Evolutionary conservation across 1,140 invertebrate species (phyloP), one percentile per base, ranked within the genome.

Genomic region (Aplysia californica): DNA sequence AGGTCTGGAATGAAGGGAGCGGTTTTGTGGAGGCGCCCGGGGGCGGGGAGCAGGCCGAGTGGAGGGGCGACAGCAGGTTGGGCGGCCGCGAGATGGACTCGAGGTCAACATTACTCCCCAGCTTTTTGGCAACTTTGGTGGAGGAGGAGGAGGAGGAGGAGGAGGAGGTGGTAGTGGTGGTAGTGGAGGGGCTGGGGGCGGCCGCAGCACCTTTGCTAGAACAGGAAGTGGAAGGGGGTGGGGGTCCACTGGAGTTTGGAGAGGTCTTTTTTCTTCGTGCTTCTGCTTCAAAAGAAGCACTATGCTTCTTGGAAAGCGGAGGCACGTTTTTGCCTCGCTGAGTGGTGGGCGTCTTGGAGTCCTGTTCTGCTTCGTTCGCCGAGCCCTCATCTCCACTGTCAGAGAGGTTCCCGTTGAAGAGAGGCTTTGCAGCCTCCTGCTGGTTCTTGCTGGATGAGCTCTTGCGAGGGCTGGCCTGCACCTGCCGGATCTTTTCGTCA

Each of bases 11-110:
- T 33, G 69, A 44, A 38, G 69, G 69, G 20, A 72, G 55, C 5
- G 69, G 69, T 72, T 59, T 72, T 18, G 69, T 38, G 55, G 69
- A 72, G 59, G 33, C 4, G 23, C 23, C 31, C 35, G 69, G 55
- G 23, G 69, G 31, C 18, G 55, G 50, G 3, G 69, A 72, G 50
- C 44, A 59, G 3, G 29, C 29, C 36, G 15, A n/a, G 55, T 58
- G 50, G 2, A 72, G 20, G 1, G 50, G 69, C 4, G 69, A 72
- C 4, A 72, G 33, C 2, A 72, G 55, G 26, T 72, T 72, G 39
- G 69, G 69, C 6, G 69, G 50, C 3, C 35, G 26, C 2, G 31
- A 58, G 1, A 72, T 72, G 20, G 69, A 55, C 18, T 72, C 69
- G 29, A 72, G 23, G 35, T 72, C 23, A 55, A 55, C 44, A 5